Conservation (phyloP, 2,797 vertebrate species). For the Channallabes apus region DNA sequence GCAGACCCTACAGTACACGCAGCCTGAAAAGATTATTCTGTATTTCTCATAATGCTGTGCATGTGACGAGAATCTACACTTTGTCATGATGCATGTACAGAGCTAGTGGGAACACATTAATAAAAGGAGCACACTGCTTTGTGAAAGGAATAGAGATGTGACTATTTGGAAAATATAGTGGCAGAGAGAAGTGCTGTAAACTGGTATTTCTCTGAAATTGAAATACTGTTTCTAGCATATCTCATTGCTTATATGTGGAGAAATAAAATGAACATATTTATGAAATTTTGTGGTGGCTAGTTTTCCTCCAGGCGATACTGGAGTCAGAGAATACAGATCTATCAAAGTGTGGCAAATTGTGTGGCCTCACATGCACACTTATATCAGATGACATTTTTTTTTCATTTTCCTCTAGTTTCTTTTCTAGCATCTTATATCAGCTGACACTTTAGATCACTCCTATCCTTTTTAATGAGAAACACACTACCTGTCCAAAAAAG, state of each 20-base stretch:
- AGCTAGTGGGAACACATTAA: neutral
- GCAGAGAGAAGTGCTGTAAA: neutral
- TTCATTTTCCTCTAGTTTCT: neutral
- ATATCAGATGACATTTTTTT: neutral
- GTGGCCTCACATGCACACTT: neutral
- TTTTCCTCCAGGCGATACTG: neutral
- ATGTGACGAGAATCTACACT: neutral
- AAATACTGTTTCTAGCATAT: neutral
- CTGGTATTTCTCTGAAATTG: neutral
- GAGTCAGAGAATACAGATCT: neutral
- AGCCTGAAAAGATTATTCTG: neutral
- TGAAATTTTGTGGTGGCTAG: constrained; percentile 14
- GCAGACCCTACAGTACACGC: neutral
- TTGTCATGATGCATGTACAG: neutral
- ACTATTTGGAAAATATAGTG: neutral
- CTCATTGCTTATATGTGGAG: neutral
- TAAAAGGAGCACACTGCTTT: neutral
- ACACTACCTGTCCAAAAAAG: too few relatives aligned
- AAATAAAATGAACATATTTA: neutral
- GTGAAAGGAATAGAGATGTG: neutral
- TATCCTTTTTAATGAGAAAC: neutral
- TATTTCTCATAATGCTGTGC: neutral
- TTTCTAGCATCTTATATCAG: neutral
- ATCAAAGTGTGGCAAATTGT: constrained; percentile 16
- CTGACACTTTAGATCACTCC: neutral